These are phyloP conservation scores for Oophaga sylvatica DNA, from an alignment of 2,797 vertebrate species.

Conservation along the genomic window DNA sequence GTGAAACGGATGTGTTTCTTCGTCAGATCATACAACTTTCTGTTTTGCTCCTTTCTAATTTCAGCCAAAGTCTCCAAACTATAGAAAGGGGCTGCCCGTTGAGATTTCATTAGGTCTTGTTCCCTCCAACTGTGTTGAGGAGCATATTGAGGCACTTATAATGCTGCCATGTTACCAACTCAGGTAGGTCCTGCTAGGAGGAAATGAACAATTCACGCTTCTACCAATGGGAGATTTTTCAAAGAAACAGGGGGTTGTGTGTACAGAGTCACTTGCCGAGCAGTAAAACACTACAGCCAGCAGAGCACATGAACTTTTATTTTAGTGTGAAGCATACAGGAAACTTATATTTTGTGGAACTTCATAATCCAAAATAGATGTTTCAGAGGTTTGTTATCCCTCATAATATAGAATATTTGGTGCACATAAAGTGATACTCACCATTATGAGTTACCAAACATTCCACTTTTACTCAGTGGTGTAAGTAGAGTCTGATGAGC, in stretches of 20 bases:
- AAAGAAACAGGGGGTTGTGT: neutral
- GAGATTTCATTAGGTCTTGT: constrained; percentile 35
- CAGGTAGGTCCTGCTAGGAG: constrained; percentile 3
- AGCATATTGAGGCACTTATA: neutral
- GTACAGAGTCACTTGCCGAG: neutral
- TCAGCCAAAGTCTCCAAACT: neutral
- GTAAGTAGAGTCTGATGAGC: no score
- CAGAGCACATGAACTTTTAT: neutral
- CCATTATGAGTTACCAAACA: no score
- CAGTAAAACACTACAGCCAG: neutral
- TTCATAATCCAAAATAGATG: neutral
- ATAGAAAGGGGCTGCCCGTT: neutral
- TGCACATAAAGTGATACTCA: no score
- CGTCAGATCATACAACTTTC: neutral
- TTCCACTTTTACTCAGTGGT: no score
- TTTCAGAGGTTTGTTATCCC: neutral
- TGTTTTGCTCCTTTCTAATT: neutral
- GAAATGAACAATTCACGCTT: constrained; percentile 26
- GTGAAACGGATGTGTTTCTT: neutral
- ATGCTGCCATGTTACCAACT: neutral
- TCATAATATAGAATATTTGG: no score
- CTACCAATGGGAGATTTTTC: constrained; percentile 7
- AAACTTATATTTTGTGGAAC: neutral
- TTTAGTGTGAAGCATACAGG: neutral
- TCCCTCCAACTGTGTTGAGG: neutral